phyloP scores from a whole-genome alignment of 2,888 invertebrate species.

The Hofmannophila pseudospretella region DNA sequence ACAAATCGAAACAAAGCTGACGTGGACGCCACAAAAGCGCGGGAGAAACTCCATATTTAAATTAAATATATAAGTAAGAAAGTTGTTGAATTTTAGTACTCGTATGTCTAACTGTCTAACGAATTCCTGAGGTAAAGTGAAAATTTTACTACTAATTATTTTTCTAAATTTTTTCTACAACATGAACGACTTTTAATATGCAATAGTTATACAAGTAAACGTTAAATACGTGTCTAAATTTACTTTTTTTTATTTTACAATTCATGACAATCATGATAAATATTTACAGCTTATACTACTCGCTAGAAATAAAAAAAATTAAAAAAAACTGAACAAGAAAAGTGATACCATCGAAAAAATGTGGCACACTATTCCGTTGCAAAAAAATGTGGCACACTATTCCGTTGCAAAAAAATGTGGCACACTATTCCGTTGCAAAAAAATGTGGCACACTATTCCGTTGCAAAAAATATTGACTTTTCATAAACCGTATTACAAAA shows the following conservation, averaged over 20 bases:
- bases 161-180: slow-evolving; percentile 66
- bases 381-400: slow-evolving; percentile 31
- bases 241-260: slow-evolving; percentile 54
- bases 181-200: slow-evolving; percentile 56
- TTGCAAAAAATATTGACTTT: slow-evolving; percentile 25
- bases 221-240: slow-evolving; percentile 54
- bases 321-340: slow-evolving; percentile 24
- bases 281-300: slow-evolving; percentile 57
- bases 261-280: slow-evolving; percentile 54
- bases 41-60: too few relatives aligned
- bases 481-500: slow-evolving; percentile 15
- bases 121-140: slow-evolving; percentile 32
- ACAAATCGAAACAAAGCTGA: too few relatives aligned
- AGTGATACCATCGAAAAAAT: slow-evolving; percentile 23
- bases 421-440: slow-evolving; percentile 24
- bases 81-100: too few relatives aligned
- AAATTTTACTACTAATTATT: slow-evolving; percentile 49
- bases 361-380: slow-evolving; percentile 30
- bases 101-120: too few relatives aligned
- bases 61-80: too few relatives aligned
- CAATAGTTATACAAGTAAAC: slow-evolving; percentile 55
- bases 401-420: slow-evolving; percentile 27
- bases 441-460: slow-evolving; percentile 31
- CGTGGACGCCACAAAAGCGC: too few relatives aligned
- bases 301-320: slow-evolving; percentile 26